Conservation (phyloP, 2,797 vertebrate species). For the Argentina silus region DNA sequence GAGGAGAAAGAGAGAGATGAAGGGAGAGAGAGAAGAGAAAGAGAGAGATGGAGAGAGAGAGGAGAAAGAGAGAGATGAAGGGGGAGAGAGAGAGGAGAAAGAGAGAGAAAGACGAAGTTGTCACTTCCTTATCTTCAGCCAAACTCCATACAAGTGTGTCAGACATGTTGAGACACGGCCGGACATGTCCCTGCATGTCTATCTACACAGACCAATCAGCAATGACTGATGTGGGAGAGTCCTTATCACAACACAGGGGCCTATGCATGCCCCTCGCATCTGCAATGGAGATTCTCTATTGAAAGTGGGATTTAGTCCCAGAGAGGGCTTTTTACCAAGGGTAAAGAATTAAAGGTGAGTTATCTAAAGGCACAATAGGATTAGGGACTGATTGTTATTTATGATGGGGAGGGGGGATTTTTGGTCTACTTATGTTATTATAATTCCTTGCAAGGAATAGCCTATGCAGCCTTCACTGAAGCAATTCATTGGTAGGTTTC, state of each 20-base stretch:
- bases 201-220: background rate
- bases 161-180: background rate
- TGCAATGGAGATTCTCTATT: no score
- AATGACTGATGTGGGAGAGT: background rate
- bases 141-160: background rate
- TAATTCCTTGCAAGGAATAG: no score
- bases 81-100: background rate
- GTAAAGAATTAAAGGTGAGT: no score
- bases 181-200: background rate
- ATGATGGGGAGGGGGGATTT: no score
- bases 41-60: conserved; percentile 1
- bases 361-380: no score
- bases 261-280: background rate
- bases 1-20: conserved; percentile 5
- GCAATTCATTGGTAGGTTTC: no score
- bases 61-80: conserved; percentile 5
- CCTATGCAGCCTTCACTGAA: no score
- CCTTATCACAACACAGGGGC: background rate
- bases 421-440: no score
- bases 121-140: background rate
- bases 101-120: background rate
- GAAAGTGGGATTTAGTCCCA: no score
- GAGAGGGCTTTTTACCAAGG: no score
- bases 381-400: no score
- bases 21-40: background rate